A percentile compares a stretch with the other conserved stretches of the same genome.
phyloP scores from a whole-genome alignment of 2,113 vertebrate species.

The Geococcyx californianus region DNA sequence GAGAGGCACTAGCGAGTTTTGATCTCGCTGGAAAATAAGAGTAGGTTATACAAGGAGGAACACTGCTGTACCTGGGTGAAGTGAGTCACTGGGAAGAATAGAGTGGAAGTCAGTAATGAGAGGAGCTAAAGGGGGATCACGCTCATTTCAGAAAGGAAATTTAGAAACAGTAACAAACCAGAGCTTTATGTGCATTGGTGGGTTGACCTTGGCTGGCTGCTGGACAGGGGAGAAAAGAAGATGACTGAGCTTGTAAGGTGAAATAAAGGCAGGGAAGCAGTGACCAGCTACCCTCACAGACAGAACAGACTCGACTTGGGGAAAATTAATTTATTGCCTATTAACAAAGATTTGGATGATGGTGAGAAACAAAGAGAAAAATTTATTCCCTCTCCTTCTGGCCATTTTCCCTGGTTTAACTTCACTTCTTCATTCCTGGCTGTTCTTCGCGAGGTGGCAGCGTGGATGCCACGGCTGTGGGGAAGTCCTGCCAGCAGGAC shows the following conservation, averaged over 20 bases:
- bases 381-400: not conserved
- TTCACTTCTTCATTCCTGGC: not conserved
- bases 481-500: not conserved
- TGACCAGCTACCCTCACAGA: fast-evolving
- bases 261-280: not conserved
- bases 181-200: not conserved
- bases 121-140: not conserved
- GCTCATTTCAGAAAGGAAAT: not conserved
- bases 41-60: not conserved
- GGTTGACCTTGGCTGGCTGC: not conserved
- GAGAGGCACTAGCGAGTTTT: not conserved
- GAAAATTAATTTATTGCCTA: not conserved
- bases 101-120: not conserved
- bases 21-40: not conserved
- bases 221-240: not conserved
- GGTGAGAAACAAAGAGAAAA: not conserved
- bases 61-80: not conserved
- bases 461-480: too few species aligned
- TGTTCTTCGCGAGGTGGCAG: too few species aligned
- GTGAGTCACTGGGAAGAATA: not conserved
- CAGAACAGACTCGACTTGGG: not conserved
- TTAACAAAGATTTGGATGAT: not conserved
- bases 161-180: not conserved
- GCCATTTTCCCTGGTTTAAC: not conserved
- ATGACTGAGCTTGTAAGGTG: not conserved